A percentile compares a stretch with the other conserved stretches of the same genome.
phyloP scores from a whole-genome alignment of 1,140 invertebrate species.

The Bombus sibiricus region DNA sequence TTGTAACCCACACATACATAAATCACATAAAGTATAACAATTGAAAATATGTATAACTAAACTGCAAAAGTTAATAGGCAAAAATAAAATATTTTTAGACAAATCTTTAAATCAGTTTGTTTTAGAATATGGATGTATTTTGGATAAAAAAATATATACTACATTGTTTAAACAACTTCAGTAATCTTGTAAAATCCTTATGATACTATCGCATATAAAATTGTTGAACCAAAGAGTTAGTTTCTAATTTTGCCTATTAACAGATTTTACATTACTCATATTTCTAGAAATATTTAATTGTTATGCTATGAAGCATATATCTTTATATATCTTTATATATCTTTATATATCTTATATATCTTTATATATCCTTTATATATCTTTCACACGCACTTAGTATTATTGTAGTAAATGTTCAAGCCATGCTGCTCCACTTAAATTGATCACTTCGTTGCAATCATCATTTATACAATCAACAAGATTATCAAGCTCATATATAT shows the following conservation, averaged over 20 bases:
- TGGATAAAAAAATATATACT: not conserved
- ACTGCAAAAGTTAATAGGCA: not conserved
- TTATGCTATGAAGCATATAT: not conserved
- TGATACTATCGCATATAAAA: not conserved
- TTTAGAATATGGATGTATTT: not conserved
- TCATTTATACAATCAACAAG: not conserved
- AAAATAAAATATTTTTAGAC: not conserved
- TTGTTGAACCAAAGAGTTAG: not conserved
- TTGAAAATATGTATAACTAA: not conserved
- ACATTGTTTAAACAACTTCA: not conserved
- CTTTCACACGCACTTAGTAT: not conserved
- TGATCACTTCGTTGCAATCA: not conserved
- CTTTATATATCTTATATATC: too few relatives aligned
- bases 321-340: not conserved
- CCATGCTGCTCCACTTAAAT: not conserved
- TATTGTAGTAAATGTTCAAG: constrained; percentile 1
- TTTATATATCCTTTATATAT: not conserved
- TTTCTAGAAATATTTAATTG: not conserved
- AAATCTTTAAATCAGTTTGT: not conserved
- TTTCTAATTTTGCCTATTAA: not conserved
- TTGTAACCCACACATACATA: not conserved
- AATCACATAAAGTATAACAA: not conserved
- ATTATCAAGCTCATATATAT: not conserved
- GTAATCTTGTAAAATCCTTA: not conserved
- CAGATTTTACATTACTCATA: not conserved